Conservation (phyloP, 2,113 vertebrate species). For the Paedocypris sp. region DNA sequence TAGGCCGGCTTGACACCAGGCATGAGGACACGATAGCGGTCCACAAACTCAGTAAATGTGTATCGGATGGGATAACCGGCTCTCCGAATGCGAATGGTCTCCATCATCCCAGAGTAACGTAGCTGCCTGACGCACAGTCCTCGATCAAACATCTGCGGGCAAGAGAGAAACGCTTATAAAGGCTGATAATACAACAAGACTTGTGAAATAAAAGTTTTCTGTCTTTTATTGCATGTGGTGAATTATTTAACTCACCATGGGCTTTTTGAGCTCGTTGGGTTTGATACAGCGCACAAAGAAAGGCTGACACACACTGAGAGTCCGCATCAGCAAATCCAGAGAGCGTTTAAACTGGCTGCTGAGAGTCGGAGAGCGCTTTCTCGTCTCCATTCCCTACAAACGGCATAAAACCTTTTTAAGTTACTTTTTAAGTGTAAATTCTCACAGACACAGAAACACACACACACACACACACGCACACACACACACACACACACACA, state of each 20-base stretch:
- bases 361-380: constrained; percentile 96
- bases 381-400: constrained; percentile 84
- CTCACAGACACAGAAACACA: constrained; percentile 26
- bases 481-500: background rate
- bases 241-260: constrained; percentile 75
- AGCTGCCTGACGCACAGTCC: constrained; percentile 93
- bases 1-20: constrained; percentile 89
- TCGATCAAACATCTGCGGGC: constrained; percentile 80
- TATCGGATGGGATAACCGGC: constrained; percentile 96
- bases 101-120: constrained; percentile 97
- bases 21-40: constrained; percentile 89
- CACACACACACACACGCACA: background rate
- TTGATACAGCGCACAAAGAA: constrained; percentile 99
- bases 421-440: no score
- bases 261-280: constrained; percentile 94
- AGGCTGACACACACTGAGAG: constrained; percentile 87
- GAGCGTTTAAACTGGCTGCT: constrained; percentile 98
- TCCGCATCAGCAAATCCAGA: constrained; percentile 95
- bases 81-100: constrained; percentile 92
- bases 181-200: no score
- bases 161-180: background rate
- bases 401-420: no score
- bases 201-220: no score
- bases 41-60: constrained; percentile 93
- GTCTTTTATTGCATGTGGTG: no score